Conservation (phyloP, 1,140 invertebrate species). For the Plodia interpunctella region DNA sequence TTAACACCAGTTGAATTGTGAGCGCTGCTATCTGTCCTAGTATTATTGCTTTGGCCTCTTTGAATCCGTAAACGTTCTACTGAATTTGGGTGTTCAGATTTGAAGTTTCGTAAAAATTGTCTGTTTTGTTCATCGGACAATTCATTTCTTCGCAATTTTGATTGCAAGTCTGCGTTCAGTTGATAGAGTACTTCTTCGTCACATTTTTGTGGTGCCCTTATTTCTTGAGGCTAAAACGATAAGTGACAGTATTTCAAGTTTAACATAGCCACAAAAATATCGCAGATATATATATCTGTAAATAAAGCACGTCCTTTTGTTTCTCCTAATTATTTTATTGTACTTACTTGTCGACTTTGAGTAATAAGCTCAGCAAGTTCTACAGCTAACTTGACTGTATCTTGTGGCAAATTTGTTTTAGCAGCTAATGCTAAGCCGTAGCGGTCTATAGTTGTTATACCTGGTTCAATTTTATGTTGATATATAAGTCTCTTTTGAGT, state of each 20-base stretch:
- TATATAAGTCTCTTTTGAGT: constrained; percentile 49
- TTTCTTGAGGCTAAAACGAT: constrained; percentile 40
- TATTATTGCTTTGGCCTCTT: constrained; percentile 18
- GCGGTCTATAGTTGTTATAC: constrained; percentile 54
- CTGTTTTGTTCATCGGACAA: constrained; percentile 30
- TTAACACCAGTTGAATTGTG: background rate
- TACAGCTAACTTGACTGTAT: constrained; percentile 57
- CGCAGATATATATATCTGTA: too few relatives aligned
- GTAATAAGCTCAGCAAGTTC: constrained; percentile 60
- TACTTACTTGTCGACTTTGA: constrained; percentile 47
- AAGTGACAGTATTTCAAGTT: constrained; percentile 1
- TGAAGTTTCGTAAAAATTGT: constrained; percentile 48
- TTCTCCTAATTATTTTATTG: background rate
- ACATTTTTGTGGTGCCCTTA: constrained; percentile 29
- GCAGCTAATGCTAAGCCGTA: constrained; percentile 66
- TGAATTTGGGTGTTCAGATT: constrained; percentile 43
- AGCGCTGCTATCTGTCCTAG: constrained; percentile 3
- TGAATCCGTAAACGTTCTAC: constrained; percentile 33
- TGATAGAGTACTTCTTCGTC: constrained; percentile 51
- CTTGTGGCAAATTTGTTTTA: constrained; percentile 65
- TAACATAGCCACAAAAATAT: too few relatives aligned
- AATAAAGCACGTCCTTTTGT: too few relatives aligned
- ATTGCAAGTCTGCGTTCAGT: constrained; percentile 49
- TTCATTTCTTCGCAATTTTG: constrained; percentile 43
- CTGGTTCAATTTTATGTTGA: constrained; percentile 61